phyloP scores from a whole-genome alignment of 2,797 vertebrate genomes.

The Alca torda region DNA sequence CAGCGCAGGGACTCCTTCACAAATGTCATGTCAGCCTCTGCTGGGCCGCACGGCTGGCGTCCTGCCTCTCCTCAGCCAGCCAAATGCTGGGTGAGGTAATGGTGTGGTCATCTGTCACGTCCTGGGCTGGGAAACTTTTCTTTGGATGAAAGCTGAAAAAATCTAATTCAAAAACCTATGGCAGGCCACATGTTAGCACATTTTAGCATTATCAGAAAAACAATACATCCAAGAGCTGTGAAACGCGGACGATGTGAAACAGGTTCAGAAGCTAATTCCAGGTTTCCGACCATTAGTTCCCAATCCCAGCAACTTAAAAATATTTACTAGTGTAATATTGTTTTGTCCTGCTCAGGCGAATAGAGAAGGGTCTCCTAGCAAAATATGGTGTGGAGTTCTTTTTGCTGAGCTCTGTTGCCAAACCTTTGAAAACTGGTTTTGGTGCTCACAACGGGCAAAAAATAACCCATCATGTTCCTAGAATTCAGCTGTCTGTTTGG shows the following conservation, averaged over 20 bases:
- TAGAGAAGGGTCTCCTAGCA: not conserved
- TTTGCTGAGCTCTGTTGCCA: not conserved
- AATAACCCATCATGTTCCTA: not conserved
- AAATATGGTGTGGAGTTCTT: fast-evolving
- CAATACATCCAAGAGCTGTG: not conserved
- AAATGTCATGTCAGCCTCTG: not conserved
- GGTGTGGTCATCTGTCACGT: fast-evolving
- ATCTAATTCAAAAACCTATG: not conserved
- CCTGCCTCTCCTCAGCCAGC: not conserved
- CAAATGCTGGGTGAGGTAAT: not conserved
- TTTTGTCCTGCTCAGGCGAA: not conserved
- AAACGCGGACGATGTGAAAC: not conserved
- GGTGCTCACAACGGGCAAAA: not conserved
- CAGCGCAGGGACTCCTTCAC: not conserved
- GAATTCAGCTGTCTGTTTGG: not conserved
- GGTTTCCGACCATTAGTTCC: not conserved
- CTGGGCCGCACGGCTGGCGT: fast-evolving
- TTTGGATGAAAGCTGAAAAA: not conserved
- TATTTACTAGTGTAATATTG: not conserved
- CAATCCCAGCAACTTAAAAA: not conserved
- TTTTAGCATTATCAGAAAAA: not conserved
- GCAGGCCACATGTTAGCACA: not conserved
- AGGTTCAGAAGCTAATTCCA: not conserved
- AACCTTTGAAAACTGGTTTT: not conserved
- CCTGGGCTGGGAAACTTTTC: not conserved